Evolutionary conservation across 2,888 invertebrate species (phyloP).

Genomic region (Oasisia sp.): DNA sequence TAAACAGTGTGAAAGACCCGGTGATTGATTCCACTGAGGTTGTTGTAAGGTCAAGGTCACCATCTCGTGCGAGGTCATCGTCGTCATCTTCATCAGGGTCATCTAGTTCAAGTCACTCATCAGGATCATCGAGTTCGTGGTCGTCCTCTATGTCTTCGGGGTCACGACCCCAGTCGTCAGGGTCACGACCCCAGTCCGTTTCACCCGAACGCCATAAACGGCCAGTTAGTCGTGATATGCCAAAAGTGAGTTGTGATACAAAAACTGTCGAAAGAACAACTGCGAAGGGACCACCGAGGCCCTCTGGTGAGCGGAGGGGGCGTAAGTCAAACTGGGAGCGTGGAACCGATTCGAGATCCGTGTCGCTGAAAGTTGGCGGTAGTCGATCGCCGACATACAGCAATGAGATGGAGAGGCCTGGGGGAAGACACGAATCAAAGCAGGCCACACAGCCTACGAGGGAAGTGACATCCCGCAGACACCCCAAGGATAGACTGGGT

Average conservation of each 20-base stretch:
- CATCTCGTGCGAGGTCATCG: not conserved
- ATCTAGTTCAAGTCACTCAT: not conserved
- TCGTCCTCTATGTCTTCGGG: not conserved
- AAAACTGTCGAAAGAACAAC: not conserved
- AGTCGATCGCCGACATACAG: not conserved
- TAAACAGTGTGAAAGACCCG: not conserved
- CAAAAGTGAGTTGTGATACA: not conserved
- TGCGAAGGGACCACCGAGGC: not conserved
- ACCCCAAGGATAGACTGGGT: not conserved
- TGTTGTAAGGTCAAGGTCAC: not conserved
- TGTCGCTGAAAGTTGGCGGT: not conserved
- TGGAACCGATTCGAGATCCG: not conserved
- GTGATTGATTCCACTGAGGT: not conserved
- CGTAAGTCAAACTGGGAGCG: not conserved
- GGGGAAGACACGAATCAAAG: not conserved
- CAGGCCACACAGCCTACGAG: not conserved
- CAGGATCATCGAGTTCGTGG: not conserved
- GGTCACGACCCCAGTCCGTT: not conserved
- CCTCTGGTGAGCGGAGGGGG: not conserved
- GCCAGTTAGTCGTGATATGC: not conserved
- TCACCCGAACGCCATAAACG: not conserved
- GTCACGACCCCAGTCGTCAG: not conserved
- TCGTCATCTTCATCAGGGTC: conserved; percentile 5
- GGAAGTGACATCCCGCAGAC: not conserved
- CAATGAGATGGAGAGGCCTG: not conserved